Conservation (phyloP, 2,888 invertebrate genomes). For the Zelleria hepariella region DNA sequence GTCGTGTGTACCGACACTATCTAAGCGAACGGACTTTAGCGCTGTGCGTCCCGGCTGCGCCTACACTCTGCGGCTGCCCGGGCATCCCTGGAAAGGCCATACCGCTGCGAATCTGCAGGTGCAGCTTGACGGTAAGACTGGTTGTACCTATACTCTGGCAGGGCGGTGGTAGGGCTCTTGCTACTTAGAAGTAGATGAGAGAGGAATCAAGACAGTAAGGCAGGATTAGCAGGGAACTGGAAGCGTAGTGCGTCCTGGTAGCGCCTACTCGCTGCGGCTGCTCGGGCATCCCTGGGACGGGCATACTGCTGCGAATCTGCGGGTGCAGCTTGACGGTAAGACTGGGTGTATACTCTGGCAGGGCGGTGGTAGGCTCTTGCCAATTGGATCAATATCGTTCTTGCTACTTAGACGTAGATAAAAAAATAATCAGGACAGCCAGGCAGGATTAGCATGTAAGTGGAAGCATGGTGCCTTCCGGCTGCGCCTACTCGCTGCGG, state of each 20-base stretch:
- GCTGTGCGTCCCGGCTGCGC: constrained; percentile 51
- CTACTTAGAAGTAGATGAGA: too few species aligned
- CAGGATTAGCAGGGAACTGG: too few species aligned
- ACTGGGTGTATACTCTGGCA: background rate
- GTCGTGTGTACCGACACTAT: too few species aligned
- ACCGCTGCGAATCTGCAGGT: constrained; percentile 37
- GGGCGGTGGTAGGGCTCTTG: too few species aligned
- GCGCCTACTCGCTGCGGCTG: constrained; percentile 43
- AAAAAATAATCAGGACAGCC: too few species aligned
- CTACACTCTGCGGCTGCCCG: constrained; percentile 39
- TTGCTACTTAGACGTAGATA: too few species aligned
- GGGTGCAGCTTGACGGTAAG: constrained; percentile 44
- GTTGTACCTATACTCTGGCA: too few species aligned
- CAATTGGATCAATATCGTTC: too few species aligned
- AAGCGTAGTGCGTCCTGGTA: constrained; percentile 52
- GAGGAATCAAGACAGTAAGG: too few species aligned
- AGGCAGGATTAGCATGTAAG: too few species aligned
- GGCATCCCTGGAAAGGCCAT: constrained; percentile 58
- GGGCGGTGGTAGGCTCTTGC: too few species aligned
- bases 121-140: constrained; percentile 38
- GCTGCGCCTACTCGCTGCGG: constrained; percentile 45
- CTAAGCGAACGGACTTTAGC: constrained; percentile 44
- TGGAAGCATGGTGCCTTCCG: constrained; percentile 53
- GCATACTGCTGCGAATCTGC: constrained; percentile 35
- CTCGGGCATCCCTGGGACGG: constrained; percentile 59